Percentiles rank a stretch among this genome's conserved stretches.
phyloP scores from a whole-genome alignment of 1,140 invertebrate genomes.

The Megathymus violae region DNA sequence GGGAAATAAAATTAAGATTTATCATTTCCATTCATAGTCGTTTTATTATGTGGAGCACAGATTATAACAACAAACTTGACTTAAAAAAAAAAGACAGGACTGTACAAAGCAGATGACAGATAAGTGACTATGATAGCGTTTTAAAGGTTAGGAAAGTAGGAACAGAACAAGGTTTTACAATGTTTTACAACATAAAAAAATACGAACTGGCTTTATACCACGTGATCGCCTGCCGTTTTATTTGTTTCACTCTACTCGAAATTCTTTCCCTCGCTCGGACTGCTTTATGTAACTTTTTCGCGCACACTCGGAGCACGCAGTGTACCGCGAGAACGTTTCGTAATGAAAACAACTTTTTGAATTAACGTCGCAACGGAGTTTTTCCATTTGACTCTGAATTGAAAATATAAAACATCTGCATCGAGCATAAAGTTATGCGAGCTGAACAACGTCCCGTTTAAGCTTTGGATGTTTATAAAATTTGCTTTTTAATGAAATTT shows the following conservation, averaged over 20 bases:
- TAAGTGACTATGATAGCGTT: constrained; percentile 24
- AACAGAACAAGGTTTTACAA: constrained; percentile 57
- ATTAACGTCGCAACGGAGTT: constrained; percentile 75
- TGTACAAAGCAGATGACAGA: too few species aligned
- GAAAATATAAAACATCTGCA: constrained; percentile 72
- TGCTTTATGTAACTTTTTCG: constrained; percentile 70
- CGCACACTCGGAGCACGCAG: constrained; percentile 53
- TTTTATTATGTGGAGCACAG: too few species aligned
- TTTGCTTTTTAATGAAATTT: constrained; percentile 10
- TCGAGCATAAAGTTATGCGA: constrained; percentile 61
- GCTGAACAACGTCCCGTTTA: constrained; percentile 55
- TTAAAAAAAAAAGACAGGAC: too few species aligned
- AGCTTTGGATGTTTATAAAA: constrained; percentile 33
- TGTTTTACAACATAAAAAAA: too few species aligned
- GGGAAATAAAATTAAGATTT: too few species aligned
- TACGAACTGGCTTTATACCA: constrained; percentile 67
- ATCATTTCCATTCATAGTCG: too few species aligned
- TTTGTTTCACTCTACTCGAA: constrained; percentile 71
- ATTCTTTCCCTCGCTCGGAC: constrained; percentile 69
- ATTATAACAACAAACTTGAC: too few species aligned
- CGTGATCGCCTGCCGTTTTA: constrained; percentile 62
- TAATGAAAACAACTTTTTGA: constrained; percentile 82
- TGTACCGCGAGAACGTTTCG: constrained; percentile 63
- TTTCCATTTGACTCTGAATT: constrained; percentile 72
- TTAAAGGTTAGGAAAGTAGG: constrained; percentile 41